Percentiles rank a stretch among this genome's conserved stretches.
phyloP scores from a whole-genome alignment of 2,113 vertebrate genomes.

The Siniperca knerii region DNA sequence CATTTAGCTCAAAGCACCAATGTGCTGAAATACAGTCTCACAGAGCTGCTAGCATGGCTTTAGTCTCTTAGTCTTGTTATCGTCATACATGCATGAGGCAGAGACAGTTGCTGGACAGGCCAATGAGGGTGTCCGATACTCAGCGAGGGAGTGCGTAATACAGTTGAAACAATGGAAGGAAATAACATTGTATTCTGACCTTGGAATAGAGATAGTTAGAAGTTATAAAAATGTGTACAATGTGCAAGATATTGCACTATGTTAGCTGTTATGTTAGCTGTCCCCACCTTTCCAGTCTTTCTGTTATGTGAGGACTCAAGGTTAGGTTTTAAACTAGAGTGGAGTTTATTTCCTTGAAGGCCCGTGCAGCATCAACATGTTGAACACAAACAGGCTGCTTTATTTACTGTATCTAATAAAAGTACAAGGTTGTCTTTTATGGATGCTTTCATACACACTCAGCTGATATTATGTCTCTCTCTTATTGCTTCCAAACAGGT shows the following conservation, averaged over 20 bases:
- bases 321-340: not conserved
- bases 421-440: conserved; percentile 33
- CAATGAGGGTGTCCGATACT: no score
- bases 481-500: conserved; percentile 82
- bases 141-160: no score
- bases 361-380: not conserved
- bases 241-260: no score
- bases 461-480: conserved; percentile 7
- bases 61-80: not conserved
- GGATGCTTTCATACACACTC: conserved; percentile 6
- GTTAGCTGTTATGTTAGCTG: no score
- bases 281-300: no score
- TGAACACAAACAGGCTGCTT: not conserved
- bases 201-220: no score
- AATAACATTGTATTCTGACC: no score
- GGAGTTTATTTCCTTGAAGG: not conserved
- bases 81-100: not conserved
- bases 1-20: not conserved
- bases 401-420: conserved; percentile 44
- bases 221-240: no score
- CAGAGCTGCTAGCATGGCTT: not conserved
- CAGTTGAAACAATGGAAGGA: no score
- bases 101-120: not conserved
- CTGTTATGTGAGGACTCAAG: not conserved
- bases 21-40: not conserved